These are phyloP conservation scores for Sceloporus tristichus DNA, from an alignment of 2,113 vertebrate genomes.

Conservation along the genomic window DNA sequence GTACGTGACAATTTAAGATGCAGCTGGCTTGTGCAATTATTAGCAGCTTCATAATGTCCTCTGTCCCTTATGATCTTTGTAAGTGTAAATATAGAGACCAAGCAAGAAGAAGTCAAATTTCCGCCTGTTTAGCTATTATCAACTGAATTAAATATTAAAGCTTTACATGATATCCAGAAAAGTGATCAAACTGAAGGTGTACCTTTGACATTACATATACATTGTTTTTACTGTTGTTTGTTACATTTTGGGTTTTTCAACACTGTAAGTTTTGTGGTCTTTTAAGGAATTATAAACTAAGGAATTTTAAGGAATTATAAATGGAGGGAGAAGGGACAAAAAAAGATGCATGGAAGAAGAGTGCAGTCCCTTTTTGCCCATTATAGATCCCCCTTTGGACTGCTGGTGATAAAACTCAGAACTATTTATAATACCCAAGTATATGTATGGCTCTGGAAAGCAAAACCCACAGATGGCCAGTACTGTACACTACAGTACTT, in stretches of 20 bases:
- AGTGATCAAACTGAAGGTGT: background rate
- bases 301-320: background rate
- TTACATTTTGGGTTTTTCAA: background rate
- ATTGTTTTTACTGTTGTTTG: background rate
- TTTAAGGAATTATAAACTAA: background rate
- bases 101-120: background rate
- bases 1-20: background rate
- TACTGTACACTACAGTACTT: background rate
- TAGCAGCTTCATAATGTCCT: background rate
- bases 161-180: no score
- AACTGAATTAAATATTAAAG: no score
- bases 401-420: background rate
- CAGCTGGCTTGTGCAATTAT: background rate
- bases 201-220: background rate
- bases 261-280: background rate
- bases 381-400: background rate
- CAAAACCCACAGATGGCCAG: conserved; percentile 5
- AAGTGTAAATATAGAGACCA: background rate
- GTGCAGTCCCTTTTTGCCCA: background rate
- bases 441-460: background rate
- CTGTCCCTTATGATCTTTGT: background rate
- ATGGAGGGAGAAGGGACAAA: no score
- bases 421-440: conserved; percentile 5
- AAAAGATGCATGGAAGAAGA: background rate
- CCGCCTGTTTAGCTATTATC: background rate